Percentiles rank a stretch among this genome's conserved stretches.
Conservation (phyloP, 2,113 vertebrate genomes). For the Oncorhynchus masou region DNA sequence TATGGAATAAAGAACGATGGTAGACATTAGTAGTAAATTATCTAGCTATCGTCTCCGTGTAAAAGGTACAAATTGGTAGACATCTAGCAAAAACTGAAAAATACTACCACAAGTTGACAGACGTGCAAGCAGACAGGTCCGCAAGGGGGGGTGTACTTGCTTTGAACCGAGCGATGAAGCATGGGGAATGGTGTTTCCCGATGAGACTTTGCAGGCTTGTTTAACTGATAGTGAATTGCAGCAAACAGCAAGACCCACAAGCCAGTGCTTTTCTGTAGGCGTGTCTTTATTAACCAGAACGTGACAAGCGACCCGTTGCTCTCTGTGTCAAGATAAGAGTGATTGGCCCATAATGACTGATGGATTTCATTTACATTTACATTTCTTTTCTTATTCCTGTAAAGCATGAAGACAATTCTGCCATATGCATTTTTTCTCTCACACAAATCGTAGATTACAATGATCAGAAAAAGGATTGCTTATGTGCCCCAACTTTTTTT, state of each 20-base stretch:
- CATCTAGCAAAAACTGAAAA: not conserved
- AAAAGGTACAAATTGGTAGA: fast-evolving
- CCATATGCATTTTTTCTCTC: no score
- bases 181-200: constrained; percentile 59
- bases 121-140: constrained; percentile 30
- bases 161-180: not conserved
- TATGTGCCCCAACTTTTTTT: no score
- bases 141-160: constrained; percentile 25
- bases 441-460: no score
- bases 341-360: no score
- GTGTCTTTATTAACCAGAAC: not conserved
- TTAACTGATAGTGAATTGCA: fast-evolving
- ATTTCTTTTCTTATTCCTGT: not conserved
- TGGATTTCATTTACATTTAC: no score
- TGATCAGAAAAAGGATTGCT: no score
- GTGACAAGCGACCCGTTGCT: not conserved
- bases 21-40: constrained; percentile 52
- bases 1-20: constrained; percentile 43
- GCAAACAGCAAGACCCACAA: constrained; percentile 43
- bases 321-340: no score
- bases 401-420: not conserved
- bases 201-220: fast-evolving
- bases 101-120: constrained; percentile 35
- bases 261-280: constrained; percentile 6
- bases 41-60: not conserved